Evolutionary conservation across 2,797 vertebrate species (phyloP).

Genomic region (Sebastes itinus): DNA sequence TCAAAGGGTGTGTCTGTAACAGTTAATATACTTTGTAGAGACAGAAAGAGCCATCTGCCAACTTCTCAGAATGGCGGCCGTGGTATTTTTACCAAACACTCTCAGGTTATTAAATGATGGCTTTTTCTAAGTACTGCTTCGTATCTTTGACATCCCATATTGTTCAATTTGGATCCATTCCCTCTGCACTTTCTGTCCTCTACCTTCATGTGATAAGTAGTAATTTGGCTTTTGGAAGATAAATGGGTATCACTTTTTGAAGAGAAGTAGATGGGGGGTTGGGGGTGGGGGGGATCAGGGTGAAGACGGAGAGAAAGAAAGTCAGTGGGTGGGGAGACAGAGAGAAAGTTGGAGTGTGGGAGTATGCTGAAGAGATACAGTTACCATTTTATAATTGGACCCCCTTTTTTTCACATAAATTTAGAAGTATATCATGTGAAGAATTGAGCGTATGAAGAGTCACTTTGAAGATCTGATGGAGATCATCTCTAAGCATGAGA

Average conservation of each 20-base stretch:
- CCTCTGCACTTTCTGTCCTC: slow-evolving; percentile 33
- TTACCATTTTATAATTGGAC: slow-evolving; percentile 48
- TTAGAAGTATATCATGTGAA: slow-evolving; percentile 38
- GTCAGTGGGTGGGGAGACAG: slow-evolving; percentile 26
- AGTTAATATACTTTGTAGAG: background rate
- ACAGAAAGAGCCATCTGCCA: background rate
- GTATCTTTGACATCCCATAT: slow-evolving; percentile 38
- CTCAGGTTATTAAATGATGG: slow-evolving; percentile 9
- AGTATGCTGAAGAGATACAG: slow-evolving; percentile 31
- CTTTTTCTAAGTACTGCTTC: slow-evolving; percentile 36
- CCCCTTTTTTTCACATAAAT: slow-evolving; percentile 30
- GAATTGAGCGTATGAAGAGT: slow-evolving; percentile 12
- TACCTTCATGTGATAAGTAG: slow-evolving; percentile 53
- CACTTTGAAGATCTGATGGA: slow-evolving; percentile 47
- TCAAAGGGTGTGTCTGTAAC: background rate
- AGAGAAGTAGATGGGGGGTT: background rate
- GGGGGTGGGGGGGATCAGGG: background rate
- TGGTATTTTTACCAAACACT: slow-evolving; percentile 19
- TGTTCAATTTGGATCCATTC: slow-evolving; percentile 35
- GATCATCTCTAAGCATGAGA: slow-evolving; percentile 47
- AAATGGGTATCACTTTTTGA: slow-evolving; percentile 48
- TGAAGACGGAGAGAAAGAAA: slow-evolving; percentile 18
- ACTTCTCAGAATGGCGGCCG: background rate
- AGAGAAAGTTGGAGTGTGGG: slow-evolving; percentile 19
- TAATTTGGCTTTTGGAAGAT: slow-evolving; percentile 50